phyloP scores from a whole-genome alignment of 2,797 vertebrate genomes.

The Enteromius argenteus region DNA sequence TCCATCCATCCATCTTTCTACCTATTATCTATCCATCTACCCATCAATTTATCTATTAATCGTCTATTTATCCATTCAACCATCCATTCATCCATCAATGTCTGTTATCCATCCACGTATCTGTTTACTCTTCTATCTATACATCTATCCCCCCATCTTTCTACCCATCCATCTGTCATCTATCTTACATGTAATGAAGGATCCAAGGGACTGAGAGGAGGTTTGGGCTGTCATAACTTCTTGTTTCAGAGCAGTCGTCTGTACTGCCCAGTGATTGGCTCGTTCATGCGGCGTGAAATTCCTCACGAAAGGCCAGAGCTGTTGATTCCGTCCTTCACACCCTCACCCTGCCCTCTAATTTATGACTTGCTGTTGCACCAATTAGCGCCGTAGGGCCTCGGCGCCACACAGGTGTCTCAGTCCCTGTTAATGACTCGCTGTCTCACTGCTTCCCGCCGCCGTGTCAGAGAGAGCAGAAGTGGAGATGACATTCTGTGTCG shows the following conservation, averaged over 20 bases:
- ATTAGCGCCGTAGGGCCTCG: conserved; percentile 58
- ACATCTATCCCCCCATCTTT: neutral
- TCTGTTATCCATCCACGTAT: fast-evolving
- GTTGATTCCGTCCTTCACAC: conserved; percentile 48
- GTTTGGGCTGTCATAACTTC: neutral
- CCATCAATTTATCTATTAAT: neutral
- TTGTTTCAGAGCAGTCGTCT: neutral
- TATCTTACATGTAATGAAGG: neutral
- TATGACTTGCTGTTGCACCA: conserved; percentile 65
- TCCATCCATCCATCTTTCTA: neutral
- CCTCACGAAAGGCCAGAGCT: conserved; percentile 49
- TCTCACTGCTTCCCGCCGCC: conserved; percentile 22
- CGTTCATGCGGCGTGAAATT: neutral
- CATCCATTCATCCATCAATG: neutral
- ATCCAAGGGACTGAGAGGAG: neutral
- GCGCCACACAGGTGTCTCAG: conserved; percentile 53
- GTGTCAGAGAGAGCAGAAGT: conserved; percentile 43
- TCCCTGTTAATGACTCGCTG: conserved; percentile 59
- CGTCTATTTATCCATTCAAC: neutral
- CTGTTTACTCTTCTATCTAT: neutral
- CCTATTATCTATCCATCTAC: neutral
- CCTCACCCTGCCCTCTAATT: conserved; percentile 61
- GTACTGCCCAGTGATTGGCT: neutral
- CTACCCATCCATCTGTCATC: neutral
- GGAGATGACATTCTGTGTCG: conserved; percentile 39